Base-by-base conservation (phyloP, 2,113 vertebrate species). In the Lagopus leucura region DNA sequence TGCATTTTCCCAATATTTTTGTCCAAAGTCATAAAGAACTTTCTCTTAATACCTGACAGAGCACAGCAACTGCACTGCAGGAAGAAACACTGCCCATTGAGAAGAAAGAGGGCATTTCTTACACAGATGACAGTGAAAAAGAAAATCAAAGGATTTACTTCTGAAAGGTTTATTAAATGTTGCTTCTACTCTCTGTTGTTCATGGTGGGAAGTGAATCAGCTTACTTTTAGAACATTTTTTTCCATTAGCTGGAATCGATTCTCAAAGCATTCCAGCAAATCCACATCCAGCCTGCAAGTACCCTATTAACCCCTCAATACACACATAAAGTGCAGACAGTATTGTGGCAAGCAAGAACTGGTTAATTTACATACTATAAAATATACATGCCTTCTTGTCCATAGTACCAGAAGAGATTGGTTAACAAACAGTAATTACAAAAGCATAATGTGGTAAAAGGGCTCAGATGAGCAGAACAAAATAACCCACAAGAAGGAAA, bases 221-320 rank as follows among this genome's bases (percentile, higher is more conserved):
- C 78, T 94, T 95, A 94, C 91, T 97, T 95, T 70, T 79, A 97
- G 96, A 97, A 95, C 89, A 89, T 88, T 96, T 95, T 95, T 94
- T 92, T 96, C 95, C 97, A 97, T 97, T 98, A 97, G 96, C 64
- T 78, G 34, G 63, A 90, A 98, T 97, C 6, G 38, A 97, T 97
- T 96, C 90, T 89, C 94, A 94, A 95, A 97, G 94, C 93, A 95
- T 96, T 95, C 92, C 85, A 93, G 96, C 94, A 92, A 36, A 10
- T 71, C 90, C 88, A 95, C 84, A 94, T 94, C 65, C 75, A 96
- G 67, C 52, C 72, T 84, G 30, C 57, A 94, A 82, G 36, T 8
- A 34, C 88, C 95, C 47, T 64, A 89, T 97, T 97, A 97, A 94
- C 93, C 88, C 92, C 60, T 92, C 75, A 52, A 69, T 20, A 66